Evolutionary conservation across 2,113 vertebrate genomes (phyloP).

Genomic region (Leptosomus discolor): DNA sequence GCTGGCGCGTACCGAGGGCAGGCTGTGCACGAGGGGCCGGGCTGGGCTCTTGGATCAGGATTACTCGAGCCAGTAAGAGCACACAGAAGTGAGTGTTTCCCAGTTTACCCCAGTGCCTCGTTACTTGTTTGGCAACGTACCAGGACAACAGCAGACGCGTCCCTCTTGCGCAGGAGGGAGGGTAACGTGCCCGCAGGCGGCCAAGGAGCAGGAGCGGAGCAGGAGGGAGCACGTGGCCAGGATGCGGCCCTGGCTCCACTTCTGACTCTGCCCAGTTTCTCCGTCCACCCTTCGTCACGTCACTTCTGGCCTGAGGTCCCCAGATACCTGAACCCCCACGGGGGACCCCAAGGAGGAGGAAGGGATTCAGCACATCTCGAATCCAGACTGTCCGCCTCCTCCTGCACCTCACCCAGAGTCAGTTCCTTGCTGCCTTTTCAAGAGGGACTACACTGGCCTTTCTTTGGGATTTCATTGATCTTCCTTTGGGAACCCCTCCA

Average conservation of each 20-base stretch:
- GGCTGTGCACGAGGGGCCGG: rapidly evolving
- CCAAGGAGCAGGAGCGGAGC: background rate
- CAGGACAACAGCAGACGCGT: rapidly evolving
- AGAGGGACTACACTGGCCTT: background rate
- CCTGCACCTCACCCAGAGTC: rapidly evolving
- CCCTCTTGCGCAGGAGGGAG: background rate
- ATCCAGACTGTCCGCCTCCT: background rate
- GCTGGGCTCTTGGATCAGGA: background rate
- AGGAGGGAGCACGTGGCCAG: background rate
- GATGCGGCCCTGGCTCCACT: background rate
- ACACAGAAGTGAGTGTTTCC: background rate
- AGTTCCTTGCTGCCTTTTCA: background rate
- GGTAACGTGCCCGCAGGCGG: background rate
- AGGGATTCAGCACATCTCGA: background rate
- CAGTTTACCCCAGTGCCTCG: background rate
- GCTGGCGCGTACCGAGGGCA: background rate
- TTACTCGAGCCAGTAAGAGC: background rate
- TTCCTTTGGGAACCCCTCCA: background rate
- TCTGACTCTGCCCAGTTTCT: background rate
- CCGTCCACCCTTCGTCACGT: rapidly evolving
- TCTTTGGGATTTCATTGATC: background rate
- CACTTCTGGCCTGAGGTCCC: background rate
- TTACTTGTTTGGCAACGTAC: background rate
- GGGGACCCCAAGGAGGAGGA: background rate
- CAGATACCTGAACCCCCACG: rapidly evolving